Base-by-base conservation (phyloP, 2,888 invertebrate genomes). In the Lasioglossum villosulum region DNA sequence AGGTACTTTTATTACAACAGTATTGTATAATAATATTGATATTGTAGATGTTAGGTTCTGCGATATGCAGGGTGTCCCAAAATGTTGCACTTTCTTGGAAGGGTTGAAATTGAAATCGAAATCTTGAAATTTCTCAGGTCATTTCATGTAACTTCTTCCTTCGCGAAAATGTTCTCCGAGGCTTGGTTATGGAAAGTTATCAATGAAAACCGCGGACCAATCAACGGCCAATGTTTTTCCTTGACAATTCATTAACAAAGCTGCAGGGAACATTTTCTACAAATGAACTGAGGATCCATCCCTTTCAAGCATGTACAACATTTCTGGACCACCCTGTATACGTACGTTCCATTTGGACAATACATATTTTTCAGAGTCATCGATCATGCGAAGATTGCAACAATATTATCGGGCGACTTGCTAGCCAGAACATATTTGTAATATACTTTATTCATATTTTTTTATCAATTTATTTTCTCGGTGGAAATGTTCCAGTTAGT, bases 1-100 rank as follows among this genome's bases (percentile, higher is more conserved):
- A 70, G 68, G 75, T 70, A 63, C 59, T 79, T 70, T 37, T 70
- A 68, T 70, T 37, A 39, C 70, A 70, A 39, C 70, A 70, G 56
- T 45, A 63, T 75, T 59, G 19, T 42, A 59, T 82, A 34, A 45
- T 68, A 68, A 23, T 68, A 6, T 68, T 68, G 34, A 27, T 45
- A 63, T 63, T 59, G 39, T 75, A 59, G 66, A 27, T 70, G 23
- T 68, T 27, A 66, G 63, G 39, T 37, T 39, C n/a, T 12, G 39
- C 39, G 39, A 39, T 39, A 2, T n/a, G 23, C 23, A 52, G 23
- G 48, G 2, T 5, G 48, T 52, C 8, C 2, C 48, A 52, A 52
- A 52, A 2, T 23, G 8, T 52, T 23, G 6, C 8, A 23, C 2
- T 48, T 8, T 23, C 23, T 16, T 23, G 2, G 8, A 23, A 23